Percentiles rank a stretch among this genome's conserved stretches.
Conservation (phyloP, 2,888 invertebrate species). For the Drosophila macrospina region DNA sequence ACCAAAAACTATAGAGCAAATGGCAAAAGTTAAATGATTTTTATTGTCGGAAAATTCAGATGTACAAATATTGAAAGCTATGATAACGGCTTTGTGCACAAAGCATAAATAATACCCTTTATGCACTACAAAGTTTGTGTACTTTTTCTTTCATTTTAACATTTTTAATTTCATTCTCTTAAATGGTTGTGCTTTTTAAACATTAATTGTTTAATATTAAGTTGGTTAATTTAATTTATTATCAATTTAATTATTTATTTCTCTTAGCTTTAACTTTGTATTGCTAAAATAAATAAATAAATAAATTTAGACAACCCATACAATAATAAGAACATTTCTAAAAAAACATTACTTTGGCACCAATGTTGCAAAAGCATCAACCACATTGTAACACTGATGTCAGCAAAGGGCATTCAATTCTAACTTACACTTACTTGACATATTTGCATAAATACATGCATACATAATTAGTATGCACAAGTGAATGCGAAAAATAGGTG, state of each 20-base stretch:
- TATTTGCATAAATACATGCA: background rate
- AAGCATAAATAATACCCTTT: too few relatives aligned
- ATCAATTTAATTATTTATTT: too few relatives aligned
- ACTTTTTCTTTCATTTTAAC: too few relatives aligned
- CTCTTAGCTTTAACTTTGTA: too few relatives aligned
- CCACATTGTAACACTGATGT: background rate
- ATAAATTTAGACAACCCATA: too few relatives aligned
- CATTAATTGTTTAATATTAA: too few relatives aligned
- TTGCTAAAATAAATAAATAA: too few relatives aligned
- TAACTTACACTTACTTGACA: conserved; percentile 9
- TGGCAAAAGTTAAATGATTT: conserved; percentile 3
- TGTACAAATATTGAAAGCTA: background rate
- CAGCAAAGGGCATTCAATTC: background rate
- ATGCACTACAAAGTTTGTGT: too few relatives aligned
- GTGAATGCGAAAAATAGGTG: background rate
- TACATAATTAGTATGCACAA: background rate
- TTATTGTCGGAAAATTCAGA: background rate
- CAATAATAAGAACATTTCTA: too few relatives aligned
- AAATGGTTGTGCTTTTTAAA: too few relatives aligned
- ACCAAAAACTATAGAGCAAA: conserved; percentile 7
- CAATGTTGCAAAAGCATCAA: background rate
- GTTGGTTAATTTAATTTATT: too few relatives aligned
- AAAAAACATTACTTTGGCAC: background rate
- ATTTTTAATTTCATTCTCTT: too few relatives aligned
- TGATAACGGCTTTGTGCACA: background rate